A percentile compares a stretch with the other conserved stretches of the same genome.
phyloP scores from a whole-genome alignment of 2,888 invertebrate species.

The Drosophila quinaria region DNA sequence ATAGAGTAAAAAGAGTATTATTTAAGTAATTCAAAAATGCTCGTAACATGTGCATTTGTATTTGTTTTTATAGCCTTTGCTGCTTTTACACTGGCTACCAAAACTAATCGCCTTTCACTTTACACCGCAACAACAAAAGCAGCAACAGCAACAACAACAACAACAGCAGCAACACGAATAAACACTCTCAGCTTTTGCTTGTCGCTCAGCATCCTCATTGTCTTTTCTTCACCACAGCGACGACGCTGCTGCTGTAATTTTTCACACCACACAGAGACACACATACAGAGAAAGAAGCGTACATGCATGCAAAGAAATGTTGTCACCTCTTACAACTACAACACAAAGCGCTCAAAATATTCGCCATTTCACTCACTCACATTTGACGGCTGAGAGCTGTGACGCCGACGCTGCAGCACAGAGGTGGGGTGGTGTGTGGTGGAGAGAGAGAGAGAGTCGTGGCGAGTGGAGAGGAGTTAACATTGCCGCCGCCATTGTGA shows the following conservation, averaged over 20 bases:
- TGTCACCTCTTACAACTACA: conserved; percentile 80
- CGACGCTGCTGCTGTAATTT: conserved; percentile 74
- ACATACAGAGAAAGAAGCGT: conserved; percentile 14
- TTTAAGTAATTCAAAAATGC: not conserved
- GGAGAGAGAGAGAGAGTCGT: conserved; percentile 14
- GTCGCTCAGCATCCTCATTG: conserved; percentile 63
- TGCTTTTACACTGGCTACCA: conserved; percentile 21
- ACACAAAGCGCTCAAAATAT: conserved; percentile 30
- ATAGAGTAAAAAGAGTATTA: too few species aligned
- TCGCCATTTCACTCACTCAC: conserved; percentile 65
- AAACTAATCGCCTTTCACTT: conserved; percentile 64
- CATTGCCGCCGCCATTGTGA: conserved; percentile 75
- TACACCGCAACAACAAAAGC: conserved; percentile 26
- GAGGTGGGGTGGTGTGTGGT: not conserved
- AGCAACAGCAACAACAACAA: conserved; percentile 18
- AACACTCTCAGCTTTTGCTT: conserved; percentile 35
- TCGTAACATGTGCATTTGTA: not conserved
- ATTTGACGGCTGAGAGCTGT: conserved; percentile 17
- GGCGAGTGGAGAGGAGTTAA: conserved; percentile 44
- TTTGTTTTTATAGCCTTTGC: conserved; percentile 14
- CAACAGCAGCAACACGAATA: conserved; percentile 11
- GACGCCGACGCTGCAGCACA: conserved; percentile 16
- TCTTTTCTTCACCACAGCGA: conserved; percentile 67
- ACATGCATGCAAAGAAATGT: conserved; percentile 57
- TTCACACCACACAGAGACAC: conserved; percentile 63